Conservation (phyloP, 1,140 invertebrate species). For the Drosophila orosa region DNA sequence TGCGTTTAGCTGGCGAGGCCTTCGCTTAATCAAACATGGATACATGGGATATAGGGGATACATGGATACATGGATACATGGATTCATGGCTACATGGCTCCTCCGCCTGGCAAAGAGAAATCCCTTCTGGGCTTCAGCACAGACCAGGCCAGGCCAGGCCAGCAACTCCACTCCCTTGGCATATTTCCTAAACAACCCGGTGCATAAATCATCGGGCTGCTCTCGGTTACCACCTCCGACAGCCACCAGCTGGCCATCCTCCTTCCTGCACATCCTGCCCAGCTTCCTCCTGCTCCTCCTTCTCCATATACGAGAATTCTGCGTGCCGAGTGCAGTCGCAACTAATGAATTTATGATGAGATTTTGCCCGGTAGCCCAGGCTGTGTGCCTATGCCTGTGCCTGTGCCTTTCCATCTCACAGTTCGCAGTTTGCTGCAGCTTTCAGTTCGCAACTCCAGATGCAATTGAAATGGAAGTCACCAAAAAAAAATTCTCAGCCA, state of each 20-base stretch:
- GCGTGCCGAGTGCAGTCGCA: conserved; percentile 71
- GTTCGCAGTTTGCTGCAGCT: conserved; percentile 9
- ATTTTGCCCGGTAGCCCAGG: conserved; percentile 75
- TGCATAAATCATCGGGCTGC: conserved; percentile 74
- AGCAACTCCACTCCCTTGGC: too few relatives aligned
- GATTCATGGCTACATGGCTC: not conserved
- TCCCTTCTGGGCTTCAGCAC: conserved; percentile 71
- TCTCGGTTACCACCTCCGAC: conserved; percentile 65
- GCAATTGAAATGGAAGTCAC: conserved; percentile 65
- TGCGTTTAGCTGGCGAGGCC: conserved; percentile 70
- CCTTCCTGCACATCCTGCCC: conserved; percentile 11
- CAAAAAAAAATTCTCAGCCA: conserved; percentile 47
- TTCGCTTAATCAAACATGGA: conserved; percentile 76
- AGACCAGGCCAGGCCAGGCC: conserved; percentile 27
- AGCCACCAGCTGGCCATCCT: conserved; percentile 63
- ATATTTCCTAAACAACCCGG: conserved; percentile 81
- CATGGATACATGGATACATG: conserved; percentile 16
- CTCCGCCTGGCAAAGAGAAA: conserved; percentile 57
- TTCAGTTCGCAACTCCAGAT: conserved; percentile 26
- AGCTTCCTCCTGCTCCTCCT: conserved; percentile 16
- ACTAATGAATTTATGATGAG: conserved; percentile 83
- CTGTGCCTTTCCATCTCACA: conserved; percentile 10
- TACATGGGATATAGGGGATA: conserved; percentile 14
- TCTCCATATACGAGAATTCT: conserved; percentile 40
- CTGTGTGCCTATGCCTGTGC: not conserved